A percentile compares a stretch with the other conserved stretches of the same genome.
Evolutionary conservation across 2,888 invertebrate species (phyloP).

Genomic region (Chrysotoxum bicinctum): DNA sequence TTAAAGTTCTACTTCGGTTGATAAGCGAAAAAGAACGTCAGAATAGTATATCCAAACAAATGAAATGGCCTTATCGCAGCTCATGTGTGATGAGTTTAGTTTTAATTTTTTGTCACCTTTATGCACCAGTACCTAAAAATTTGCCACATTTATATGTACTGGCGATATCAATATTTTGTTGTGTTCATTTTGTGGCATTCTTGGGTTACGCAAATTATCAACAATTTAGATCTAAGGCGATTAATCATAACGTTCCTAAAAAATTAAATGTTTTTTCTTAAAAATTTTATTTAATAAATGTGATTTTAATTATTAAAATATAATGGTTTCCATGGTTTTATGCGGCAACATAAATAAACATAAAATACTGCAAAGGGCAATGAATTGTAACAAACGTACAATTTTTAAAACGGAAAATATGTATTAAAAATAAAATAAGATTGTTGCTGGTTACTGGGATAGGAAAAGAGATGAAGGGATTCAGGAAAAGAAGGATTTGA

Average conservation of each 20-base stretch:
- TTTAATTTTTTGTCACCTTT: conserved; percentile 84
- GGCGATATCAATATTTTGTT: conserved; percentile 91
- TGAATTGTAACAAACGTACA: no score
- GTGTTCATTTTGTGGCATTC: conserved; percentile 90
- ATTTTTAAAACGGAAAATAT: no score
- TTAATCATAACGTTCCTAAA: neutral
- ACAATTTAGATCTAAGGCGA: conserved; percentile 21
- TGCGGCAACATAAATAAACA: no score
- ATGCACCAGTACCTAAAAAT: conserved; percentile 86
- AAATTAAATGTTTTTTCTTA: neutral
- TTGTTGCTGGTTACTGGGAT: no score
- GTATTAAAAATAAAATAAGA: no score
- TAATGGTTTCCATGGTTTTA: no score
- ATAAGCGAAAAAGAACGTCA: conserved; percentile 24
- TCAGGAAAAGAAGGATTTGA: no score
- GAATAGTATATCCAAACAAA: neutral
- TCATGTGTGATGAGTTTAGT: conserved; percentile 81
- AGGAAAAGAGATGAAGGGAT: no score
- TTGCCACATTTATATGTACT: conserved; percentile 93
- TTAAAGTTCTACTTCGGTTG: conserved; percentile 69
- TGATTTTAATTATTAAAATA: neutral
- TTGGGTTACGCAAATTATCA: conserved; percentile 87
- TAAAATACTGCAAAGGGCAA: no score
- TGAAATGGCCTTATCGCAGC: conserved; percentile 9
- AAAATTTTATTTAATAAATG: neutral